Evolutionary conservation across 2,113 vertebrate genomes (phyloP).

Genomic region (Phaethornis superciliosus): DNA sequence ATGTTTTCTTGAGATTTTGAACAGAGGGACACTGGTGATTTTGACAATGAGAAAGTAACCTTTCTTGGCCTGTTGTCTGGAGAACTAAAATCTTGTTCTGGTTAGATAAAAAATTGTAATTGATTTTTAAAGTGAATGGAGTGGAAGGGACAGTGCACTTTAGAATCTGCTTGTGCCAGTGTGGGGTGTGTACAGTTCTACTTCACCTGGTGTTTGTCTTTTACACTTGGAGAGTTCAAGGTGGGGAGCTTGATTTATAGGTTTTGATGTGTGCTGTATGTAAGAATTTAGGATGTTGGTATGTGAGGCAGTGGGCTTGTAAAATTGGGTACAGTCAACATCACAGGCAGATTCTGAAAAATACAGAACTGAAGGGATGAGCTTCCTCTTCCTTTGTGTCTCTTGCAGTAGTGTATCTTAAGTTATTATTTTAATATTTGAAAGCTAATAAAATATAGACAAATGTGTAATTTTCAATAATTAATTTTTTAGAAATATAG

Average conservation of each 20-base stretch:
- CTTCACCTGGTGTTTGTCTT: background rate
- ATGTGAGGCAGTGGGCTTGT: background rate
- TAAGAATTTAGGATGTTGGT: background rate
- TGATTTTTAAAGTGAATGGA: background rate
- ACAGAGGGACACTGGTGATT: accelerated
- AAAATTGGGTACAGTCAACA: background rate
- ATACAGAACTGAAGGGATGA: background rate
- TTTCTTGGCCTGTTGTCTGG: background rate
- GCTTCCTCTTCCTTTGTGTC: background rate
- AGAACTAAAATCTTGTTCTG: background rate
- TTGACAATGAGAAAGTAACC: background rate
- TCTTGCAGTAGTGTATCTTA: background rate
- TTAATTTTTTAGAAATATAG: background rate
- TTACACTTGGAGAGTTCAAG: background rate
- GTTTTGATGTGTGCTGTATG: background rate
- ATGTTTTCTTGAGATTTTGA: background rate
- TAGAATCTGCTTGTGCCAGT: background rate
- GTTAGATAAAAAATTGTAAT: background rate
- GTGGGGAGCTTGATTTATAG: background rate
- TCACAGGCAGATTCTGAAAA: background rate
- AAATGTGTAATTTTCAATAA: background rate
- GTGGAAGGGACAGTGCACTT: background rate
- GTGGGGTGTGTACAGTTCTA: background rate
- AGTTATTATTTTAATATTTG: background rate
- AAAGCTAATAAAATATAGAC: background rate